Evolutionary conservation across 2,888 invertebrate genomes (phyloP), one percentile per base, ranked within the genome.

Genomic region (Hirtodrosophila histrioides): DNA sequence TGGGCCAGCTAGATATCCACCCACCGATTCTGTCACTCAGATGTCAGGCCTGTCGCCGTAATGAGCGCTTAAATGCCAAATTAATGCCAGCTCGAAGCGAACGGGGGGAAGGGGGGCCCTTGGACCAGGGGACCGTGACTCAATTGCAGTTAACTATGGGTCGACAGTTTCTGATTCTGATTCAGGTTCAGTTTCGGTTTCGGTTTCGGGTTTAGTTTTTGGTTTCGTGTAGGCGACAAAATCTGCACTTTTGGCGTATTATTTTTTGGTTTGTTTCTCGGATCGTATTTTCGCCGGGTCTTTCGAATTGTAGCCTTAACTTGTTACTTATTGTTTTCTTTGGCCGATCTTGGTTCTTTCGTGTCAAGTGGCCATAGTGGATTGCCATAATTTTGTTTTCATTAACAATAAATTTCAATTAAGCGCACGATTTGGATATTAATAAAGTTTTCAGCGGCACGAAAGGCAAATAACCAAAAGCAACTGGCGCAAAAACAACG

Each of bases 361-460:
- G 76, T 84, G 86, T 75, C 74, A 81, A 86, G 81, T 72, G 69
- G 61, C 62, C 60, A 62, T 86, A 64, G 83, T 58, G 58, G 44
- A 10, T 64, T 64, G 80, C 77, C 78, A 75, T 86, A 81, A 78
- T 78, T 84, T 81, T 62, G 68, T 70, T 75, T 82, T 84, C 78
- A 82, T 82, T 76, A 86, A 82, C 78, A 78, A 88, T 88, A 86
- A 86, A 88, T 88, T 82, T 87, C 88, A 85, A 86, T 88, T 88
- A 86, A 73, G 75, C 73, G 56, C 86, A 86, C 88, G 86, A 78
- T 88, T 88, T 87, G 69, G 63, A 67, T 80, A 72, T 87, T 82
- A 85, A 87, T 85, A 79, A 85, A 80, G 78, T 82, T 85, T 80
- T 85, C 82, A 75, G 65, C 80, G 69, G 78, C 83, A 86, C 78